Evolutionary conservation across 2,888 invertebrate species (phyloP).

Genomic region (Cordylochernes scorpioides): DNA sequence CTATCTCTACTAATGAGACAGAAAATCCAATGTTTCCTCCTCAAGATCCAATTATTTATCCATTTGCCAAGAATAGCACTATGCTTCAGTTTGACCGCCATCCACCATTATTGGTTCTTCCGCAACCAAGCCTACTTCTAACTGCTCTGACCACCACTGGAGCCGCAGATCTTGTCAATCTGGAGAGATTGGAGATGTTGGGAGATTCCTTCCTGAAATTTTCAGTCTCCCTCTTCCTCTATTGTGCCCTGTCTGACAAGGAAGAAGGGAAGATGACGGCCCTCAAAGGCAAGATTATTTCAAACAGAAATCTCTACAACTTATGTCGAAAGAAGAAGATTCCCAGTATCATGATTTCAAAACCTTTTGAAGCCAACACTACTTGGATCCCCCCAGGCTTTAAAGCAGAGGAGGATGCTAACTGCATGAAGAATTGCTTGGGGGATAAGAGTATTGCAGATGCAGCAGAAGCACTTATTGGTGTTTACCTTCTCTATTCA

Average conservation of each 20-base stretch:
- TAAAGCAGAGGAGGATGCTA: conserved; percentile 25
- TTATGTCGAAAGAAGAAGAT: conserved; percentile 64
- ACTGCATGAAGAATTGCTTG: conserved; percentile 2
- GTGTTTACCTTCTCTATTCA: conserved; percentile 37
- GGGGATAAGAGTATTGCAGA: conserved; percentile 40
- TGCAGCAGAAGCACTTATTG: conserved; percentile 55
- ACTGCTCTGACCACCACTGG: conserved; percentile 41
- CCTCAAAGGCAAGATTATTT: conserved; percentile 76
- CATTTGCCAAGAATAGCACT: too few relatives aligned
- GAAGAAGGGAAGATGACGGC: conserved; percentile 95
- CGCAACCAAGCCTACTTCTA: conserved; percentile 24
- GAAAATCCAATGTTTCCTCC: too few relatives aligned
- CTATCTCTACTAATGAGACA: too few relatives aligned
- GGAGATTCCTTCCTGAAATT: conserved; percentile 66
- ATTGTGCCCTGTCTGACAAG: conserved; percentile 75
- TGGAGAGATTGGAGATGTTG: conserved; percentile 58
- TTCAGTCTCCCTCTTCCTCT: conserved; percentile 85
- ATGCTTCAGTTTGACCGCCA: too few relatives aligned
- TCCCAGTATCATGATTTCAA: conserved; percentile 84
- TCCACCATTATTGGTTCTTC: too few relatives aligned
- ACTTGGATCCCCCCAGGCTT: conserved; percentile 59
- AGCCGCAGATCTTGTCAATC: conserved; percentile 42
- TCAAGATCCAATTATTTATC: too few relatives aligned
- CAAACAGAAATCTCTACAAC: conserved; percentile 60
- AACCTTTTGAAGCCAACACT: conserved; percentile 94